Evolutionary conservation across 1,140 invertebrate genomes (phyloP).

Genomic region (Monomorium pharaonis): DNA sequence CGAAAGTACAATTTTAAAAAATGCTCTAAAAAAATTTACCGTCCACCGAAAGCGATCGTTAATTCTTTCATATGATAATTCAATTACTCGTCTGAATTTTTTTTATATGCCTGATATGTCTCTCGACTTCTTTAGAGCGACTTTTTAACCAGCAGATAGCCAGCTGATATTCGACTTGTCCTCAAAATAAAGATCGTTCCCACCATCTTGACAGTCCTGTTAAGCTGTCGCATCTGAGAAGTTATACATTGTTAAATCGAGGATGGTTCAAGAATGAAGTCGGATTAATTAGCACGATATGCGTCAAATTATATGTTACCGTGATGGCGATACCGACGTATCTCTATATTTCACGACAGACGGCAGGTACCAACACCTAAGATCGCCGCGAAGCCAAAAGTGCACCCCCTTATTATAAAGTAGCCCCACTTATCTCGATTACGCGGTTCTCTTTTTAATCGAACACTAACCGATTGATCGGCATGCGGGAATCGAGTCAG

Average conservation of each 20-base stretch:
- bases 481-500: constrained; percentile 52
- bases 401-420: constrained; percentile 70
- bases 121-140: not conserved
- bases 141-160: not conserved
- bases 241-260: constrained; percentile 15
- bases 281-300: constrained; percentile 63
- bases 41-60: not conserved
- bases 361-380: constrained; percentile 13
- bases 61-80: not conserved
- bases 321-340: constrained; percentile 2
- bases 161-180: not conserved
- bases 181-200: constrained; percentile 2
- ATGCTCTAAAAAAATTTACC: not conserved
- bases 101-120: not conserved
- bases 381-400: constrained; percentile 49
- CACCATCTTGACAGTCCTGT: not conserved
- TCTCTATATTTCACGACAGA: constrained; percentile 53
- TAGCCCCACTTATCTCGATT: constrained; percentile 71
- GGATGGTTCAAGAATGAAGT: not conserved
- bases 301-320: constrained; percentile 60
- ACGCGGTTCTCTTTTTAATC: constrained; percentile 67
- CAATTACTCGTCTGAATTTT: not conserved
- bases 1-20: not conserved
- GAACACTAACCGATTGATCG: constrained; percentile 66
- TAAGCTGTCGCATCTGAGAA: not conserved